These are phyloP conservation scores for Hippopotamyrus pictus DNA, from an alignment of 2,797 vertebrate genomes.

Conservation along the genomic window DNA sequence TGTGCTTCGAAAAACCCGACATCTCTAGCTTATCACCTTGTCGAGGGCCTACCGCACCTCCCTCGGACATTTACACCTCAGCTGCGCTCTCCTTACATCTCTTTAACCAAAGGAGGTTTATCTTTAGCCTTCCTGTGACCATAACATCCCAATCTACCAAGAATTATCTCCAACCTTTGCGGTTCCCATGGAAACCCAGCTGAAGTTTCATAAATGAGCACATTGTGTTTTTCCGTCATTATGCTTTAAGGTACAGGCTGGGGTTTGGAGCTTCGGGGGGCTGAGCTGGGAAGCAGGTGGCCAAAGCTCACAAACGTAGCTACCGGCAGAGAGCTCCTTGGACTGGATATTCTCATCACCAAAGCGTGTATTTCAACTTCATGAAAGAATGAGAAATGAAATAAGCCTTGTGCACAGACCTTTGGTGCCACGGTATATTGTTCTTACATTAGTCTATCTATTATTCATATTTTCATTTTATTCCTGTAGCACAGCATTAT, in stretches of 20 bases:
- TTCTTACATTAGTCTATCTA: background rate
- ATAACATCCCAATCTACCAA: conserved; percentile 27
- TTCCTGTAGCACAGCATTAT: background rate
- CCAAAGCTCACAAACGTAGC: background rate
- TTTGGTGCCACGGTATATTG: background rate
- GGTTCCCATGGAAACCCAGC: conserved; percentile 70
- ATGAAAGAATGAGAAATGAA: conserved; percentile 2
- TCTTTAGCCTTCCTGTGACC: conserved; percentile 19
- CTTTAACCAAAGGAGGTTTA: conserved; percentile 21
- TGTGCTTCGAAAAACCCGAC: conserved; percentile 19
- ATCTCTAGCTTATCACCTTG: conserved; percentile 19
- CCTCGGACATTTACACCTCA: conserved; percentile 18
- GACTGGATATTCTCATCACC: background rate
- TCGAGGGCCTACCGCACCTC: conserved; percentile 10
- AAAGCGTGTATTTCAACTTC: background rate
- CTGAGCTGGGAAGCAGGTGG: background rate
- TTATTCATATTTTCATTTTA: conserved; percentile 11
- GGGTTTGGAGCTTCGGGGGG: conserved; percentile 21
- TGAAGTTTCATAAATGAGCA: conserved; percentile 57
- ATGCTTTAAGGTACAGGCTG: conserved; percentile 54
- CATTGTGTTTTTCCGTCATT: conserved; percentile 50
- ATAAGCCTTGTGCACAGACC: background rate
- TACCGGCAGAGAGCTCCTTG: background rate
- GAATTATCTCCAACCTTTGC: conserved; percentile 39
- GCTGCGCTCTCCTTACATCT: background rate